These are phyloP conservation scores for Tragelaphus scriptus DNA, from an alignment of 2,113 vertebrate genomes.

Conservation along the genomic window DNA sequence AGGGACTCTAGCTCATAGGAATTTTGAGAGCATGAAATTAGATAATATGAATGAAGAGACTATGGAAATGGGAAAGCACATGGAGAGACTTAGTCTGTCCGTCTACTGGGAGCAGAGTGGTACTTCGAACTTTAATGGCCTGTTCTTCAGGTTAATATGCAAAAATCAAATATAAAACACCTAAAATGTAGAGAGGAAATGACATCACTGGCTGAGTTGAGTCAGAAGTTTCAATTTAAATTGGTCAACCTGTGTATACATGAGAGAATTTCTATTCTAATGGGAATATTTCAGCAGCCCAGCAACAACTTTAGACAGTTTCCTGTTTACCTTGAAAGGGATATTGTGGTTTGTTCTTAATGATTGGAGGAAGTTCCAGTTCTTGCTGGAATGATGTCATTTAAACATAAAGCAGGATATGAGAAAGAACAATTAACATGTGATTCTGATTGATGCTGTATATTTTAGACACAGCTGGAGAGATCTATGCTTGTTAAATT, in stretches of 20 bases:
- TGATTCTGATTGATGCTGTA: neutral
- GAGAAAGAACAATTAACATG: slow-evolving; percentile 38
- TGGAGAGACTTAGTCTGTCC: neutral
- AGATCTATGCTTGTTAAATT: neutral
- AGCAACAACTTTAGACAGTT: neutral
- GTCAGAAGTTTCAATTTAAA: slow-evolving; percentile 20
- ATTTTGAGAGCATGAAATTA: slow-evolving; percentile 3
- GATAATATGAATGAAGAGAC: neutral
- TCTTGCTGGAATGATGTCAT: slow-evolving; percentile 38
- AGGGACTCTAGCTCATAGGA: neutral
- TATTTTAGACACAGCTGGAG: slow-evolving; percentile 46
- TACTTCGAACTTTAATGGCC: neutral
- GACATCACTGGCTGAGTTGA: neutral
- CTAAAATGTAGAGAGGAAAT: neutral
- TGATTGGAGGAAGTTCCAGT: slow-evolving; percentile 13
- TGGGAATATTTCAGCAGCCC: neutral
- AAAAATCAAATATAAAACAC: neutral
- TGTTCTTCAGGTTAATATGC: neutral
- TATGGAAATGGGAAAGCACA: neutral
- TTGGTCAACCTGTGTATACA: neutral
- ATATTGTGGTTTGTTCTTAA: slow-evolving; percentile 50
- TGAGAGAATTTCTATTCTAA: neutral
- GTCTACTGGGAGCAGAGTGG: neutral
- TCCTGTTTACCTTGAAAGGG: slow-evolving; percentile 61
- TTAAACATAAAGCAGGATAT: slow-evolving; percentile 53